A percentile compares a stretch with the other conserved stretches of the same genome.
These are phyloP conservation scores for Malurus elegans DNA, from an alignment of 2,113 vertebrate genomes.

Conservation along the genomic window DNA sequence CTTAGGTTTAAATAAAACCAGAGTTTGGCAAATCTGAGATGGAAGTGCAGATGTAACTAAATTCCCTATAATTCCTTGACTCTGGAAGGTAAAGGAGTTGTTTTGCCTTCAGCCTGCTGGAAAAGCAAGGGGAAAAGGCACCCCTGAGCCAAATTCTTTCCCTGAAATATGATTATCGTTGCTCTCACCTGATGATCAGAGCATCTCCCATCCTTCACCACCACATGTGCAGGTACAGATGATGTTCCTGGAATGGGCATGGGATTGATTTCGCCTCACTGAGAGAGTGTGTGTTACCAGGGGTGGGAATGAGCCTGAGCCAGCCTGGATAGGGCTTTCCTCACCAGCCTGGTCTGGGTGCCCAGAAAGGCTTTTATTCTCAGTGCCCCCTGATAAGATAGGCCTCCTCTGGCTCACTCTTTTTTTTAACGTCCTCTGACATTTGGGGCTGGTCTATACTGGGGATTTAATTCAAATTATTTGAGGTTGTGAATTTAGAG, in stretches of 20 bases:
- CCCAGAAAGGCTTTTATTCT: background rate
- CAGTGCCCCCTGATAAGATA: background rate
- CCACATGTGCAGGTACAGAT: accelerated
- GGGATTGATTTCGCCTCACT: background rate
- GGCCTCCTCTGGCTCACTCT: background rate
- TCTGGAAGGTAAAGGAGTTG: accelerated
- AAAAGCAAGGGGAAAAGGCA: background rate
- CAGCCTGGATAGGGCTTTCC: background rate
- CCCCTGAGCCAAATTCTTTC: background rate
- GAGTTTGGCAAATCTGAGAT: background rate
- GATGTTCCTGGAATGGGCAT: background rate
- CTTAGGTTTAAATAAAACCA: background rate
- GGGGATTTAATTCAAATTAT: constrained; percentile 54
- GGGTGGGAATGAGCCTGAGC: background rate
- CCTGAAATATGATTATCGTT: background rate
- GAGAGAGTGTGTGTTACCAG: background rate
- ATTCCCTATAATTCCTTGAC: background rate
- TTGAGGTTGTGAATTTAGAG: constrained; percentile 42
- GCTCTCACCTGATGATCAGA: background rate
- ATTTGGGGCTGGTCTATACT: constrained; percentile 13
- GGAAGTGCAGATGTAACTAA: background rate
- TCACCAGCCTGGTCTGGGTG: background rate
- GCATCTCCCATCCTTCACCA: background rate
- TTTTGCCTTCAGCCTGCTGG: background rate
- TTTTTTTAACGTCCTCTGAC: constrained; percentile 45